Percentiles rank a stretch among this genome's conserved stretches.
phyloP scores from a whole-genome alignment of 2,797 vertebrate species.

The Pangasius macronema region DNA sequence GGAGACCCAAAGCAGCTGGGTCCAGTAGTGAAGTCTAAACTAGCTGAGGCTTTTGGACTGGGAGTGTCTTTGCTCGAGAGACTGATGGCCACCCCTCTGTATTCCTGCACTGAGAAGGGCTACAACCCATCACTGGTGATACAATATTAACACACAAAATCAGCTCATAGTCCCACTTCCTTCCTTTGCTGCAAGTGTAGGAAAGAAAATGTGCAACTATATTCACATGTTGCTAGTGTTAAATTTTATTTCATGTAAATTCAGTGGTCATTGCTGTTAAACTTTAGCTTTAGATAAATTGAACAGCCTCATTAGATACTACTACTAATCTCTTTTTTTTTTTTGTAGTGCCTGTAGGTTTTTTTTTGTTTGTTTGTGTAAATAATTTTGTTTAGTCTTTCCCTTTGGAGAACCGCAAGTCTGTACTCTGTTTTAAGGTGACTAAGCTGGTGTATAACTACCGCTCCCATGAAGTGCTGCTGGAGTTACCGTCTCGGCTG shows the following conservation, averaged over 20 bases:
- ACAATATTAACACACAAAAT: neutral
- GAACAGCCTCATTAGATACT: neutral
- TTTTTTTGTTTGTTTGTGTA: neutral
- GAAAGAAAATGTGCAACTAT: neutral
- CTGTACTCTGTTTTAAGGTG: slow-evolving; percentile 72
- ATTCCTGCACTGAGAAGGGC: slow-evolving; percentile 81
- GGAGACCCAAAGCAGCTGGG: slow-evolving; percentile 94
- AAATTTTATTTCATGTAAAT: neutral
- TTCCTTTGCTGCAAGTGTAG: neutral
- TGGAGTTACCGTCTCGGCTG: slow-evolving; percentile 85
- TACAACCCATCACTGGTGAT: slow-evolving; percentile 91
- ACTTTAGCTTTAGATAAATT: neutral
- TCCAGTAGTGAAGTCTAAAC: slow-evolving; percentile 87
- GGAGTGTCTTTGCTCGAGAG: slow-evolving; percentile 87
- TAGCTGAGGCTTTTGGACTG: slow-evolving; percentile 82
- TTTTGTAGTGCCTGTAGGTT: neutral
- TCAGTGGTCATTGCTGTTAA: neutral
- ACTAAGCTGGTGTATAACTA: slow-evolving; percentile 96
- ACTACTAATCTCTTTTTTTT: neutral
- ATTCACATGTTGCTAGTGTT: neutral
- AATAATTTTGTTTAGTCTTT: neutral
- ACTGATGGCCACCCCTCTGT: slow-evolving; percentile 81
- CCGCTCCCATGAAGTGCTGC: slow-evolving; percentile 84
- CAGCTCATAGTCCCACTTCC: neutral
- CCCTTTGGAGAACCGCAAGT: neutral